Base-by-base conservation (phyloP, 2,888 invertebrate genomes). In the Lamellibrachia satsuma region DNA sequence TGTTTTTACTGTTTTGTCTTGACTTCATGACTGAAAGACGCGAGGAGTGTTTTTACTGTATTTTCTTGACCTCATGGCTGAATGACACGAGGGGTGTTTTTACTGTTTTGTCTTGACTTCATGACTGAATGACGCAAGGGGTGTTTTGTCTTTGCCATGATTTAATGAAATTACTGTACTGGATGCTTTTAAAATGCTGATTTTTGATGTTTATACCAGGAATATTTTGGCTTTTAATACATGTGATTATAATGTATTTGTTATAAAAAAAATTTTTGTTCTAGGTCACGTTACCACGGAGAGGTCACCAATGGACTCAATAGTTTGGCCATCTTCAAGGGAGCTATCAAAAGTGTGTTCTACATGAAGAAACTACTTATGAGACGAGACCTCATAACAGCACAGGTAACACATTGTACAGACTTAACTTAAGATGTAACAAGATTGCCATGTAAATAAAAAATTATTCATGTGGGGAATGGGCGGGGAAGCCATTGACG, bases 281-380 rank as follows among this genome's bases (percentile, higher is more conserved):
- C 92, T 95, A 96, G 96, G 93, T 96, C 98, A 0, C 97, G 98
- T 90, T 97, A 97, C 94, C 97, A 97, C 94, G 98, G 98, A 0
- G 98, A 98, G 96, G 97, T 97, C 7, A 98, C 98, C 0, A 97
- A 97, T 92, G 98, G 98, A 52, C 94, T 94, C 11, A 97, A 97
- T 93, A 97, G 97, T 93, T 97, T 98, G 9, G 96, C 91, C 95
- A 94, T 95, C 2, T 95, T 96, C 92, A 94, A 94, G 11, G 94
- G 95, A 55, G 93, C 94, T 7, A 95, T 96, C 51, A 98, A 98
- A 95, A 97, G 97, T 1, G 95, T 97, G 57, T 97, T 97, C 96
- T 97, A 98, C 95, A 97, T 97, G 93, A 97, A 98, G 92, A 98
- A 98, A 95, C 96, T 97, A 93, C 96, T 98, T n/a, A 94, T 97